Base-by-base conservation (phyloP, 2,113 vertebrate genomes). In the Zootoca vivipara region DNA sequence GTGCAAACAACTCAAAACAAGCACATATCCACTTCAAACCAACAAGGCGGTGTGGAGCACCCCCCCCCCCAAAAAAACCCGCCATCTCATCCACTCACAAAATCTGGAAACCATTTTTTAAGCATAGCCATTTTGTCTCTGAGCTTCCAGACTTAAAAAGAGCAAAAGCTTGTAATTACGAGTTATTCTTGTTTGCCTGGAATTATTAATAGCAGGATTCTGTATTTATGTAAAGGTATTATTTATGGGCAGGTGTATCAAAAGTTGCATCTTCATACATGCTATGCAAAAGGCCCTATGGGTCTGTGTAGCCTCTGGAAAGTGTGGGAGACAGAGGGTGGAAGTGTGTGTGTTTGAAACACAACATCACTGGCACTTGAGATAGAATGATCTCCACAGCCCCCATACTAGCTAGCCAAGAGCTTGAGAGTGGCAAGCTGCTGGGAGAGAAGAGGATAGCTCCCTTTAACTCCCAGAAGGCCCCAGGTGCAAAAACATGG, bases 141-240 rank as follows among this genome's bases (percentile, higher is more conserved):
- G 30, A 28, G 26, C 30, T 70, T 70, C 10, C 30, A 6, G 89
- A 38, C 91, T 42, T 33, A 1, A 22, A 46, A 40, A 15, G 3
- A 15, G 35, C 87, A 26, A 0, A 10, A 0, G 70, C 83, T 12
- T 2, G 67, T 82, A 33, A 77, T 33, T 30, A 38, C 30, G 20
- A 26, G 16, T 81, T 56, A 33, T 38, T 10, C 33, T 28, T 65
- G 5, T 42, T 35, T 4, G 9, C 42, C 85, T 89, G 92, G 72
- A 70, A 40, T n/a, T 0, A 0, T 26, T 20, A n/a, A 26, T 1
- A 30, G 62, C 72, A 67, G 7, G 24, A 87, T 56, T 64, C 89
- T 8, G 38, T 94, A 90, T 96, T 96, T 93, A 92, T 95, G 77
- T 82, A 86, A 56, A 64, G 16, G 2, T 92, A 93, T 52, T 52